Evolutionary conservation across 2,888 invertebrate genomes (phyloP), one percentile per base, ranked within the genome.

Genomic region (Podabrus alpinus): DNA sequence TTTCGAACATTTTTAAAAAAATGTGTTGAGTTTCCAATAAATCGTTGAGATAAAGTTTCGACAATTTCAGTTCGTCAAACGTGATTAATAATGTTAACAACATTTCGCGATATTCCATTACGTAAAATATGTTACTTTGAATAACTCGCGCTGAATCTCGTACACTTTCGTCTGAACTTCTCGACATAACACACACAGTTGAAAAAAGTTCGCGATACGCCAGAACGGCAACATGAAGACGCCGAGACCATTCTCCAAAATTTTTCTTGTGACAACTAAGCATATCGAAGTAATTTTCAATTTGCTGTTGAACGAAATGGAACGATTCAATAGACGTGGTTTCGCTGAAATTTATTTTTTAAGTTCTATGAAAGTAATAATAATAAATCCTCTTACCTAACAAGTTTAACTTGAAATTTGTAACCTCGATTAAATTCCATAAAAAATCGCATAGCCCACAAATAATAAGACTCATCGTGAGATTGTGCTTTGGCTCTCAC

Each of bases 341-440:
- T 89, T 98, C 98, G 86, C 97, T 97, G 86, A 82, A 90, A 90
- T 81, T 78, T 76, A n/a, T 60, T 15, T 16, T 16, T 66, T 71
- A 13, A 19, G 73, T 75, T 45, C 15, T 16, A 17, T 13, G 29
- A 68, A 75, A 73, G 69, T 29, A 68, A 5, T 15, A 19, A 10
- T n/a, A 64, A 66, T 73, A 29, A 73, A 16, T 15, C 77, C 71
- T 82, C 86, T 88, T 88, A 96, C 96, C 96, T 95, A 80, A 98
- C 94, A 82, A 95, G 90, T 86, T 96, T 95, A 79, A 97, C 92
- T 88, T 95, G 92, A 85, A 96, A 95, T 83, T 94, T 92, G 86
- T 95, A 93, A 82, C 93, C 90, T 80, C 98, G 92, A 89, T 97
- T 98, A 88, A 98, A 98, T 87, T 97, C 96, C 97, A 98, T 97